A percentile compares a stretch with the other conserved stretches of the same genome.
These are phyloP conservation scores for Aphis craccivora DNA, from an alignment of 1,140 invertebrate species.

Conservation along the genomic window DNA sequence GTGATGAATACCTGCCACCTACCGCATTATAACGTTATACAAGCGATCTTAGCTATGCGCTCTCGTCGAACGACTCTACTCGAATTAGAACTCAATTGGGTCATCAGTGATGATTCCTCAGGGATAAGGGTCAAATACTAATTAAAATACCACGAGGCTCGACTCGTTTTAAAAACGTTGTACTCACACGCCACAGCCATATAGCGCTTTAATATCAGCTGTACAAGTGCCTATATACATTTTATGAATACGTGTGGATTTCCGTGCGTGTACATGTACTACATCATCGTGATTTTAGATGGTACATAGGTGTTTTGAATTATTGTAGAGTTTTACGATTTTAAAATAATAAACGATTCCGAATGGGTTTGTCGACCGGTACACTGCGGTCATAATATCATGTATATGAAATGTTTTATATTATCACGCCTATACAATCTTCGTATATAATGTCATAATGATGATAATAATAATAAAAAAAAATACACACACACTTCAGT, in stretches of 20 bases:
- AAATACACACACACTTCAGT: neutral
- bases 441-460: neutral
- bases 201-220: neutral
- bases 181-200: neutral
- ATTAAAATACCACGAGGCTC: neutral
- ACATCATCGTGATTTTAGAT: neutral
- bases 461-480: neutral
- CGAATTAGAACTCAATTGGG: conserved; percentile 23
- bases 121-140: neutral
- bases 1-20: neutral
- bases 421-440: neutral
- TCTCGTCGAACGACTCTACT: neutral
- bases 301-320: neutral
- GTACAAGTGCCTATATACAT: neutral
- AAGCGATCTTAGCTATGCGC: neutral
- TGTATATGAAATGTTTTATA: neutral
- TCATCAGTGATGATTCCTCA: neutral
- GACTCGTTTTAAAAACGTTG: neutral
- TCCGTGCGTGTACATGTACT: no score
- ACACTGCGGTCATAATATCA: neutral
- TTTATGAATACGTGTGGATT: neutral
- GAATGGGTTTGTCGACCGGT: conserved; percentile 8
- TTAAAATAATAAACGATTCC: conserved; percentile 4
- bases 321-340: neutral
- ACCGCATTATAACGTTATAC: neutral